A percentile compares a stretch with the other conserved stretches of the same genome.
phyloP scores from a whole-genome alignment of 2,888 invertebrate genomes.

The Colletes collaris region DNA sequence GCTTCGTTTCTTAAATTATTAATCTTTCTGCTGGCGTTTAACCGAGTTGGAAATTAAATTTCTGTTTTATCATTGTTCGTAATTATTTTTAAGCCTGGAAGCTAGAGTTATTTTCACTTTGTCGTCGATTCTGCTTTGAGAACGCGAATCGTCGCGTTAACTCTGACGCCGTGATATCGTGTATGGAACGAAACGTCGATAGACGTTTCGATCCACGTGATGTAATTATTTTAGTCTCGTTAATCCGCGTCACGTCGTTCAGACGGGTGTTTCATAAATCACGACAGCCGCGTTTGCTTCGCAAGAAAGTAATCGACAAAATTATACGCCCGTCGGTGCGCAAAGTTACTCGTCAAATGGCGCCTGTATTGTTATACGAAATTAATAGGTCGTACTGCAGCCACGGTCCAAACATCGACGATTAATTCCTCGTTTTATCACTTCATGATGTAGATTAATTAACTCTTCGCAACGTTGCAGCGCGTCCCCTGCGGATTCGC shows the following conservation, averaged over 20 bases:
- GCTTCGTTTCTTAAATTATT: too few species aligned
- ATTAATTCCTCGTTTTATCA: conserved; percentile 46
- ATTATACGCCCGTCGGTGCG: conserved; percentile 14
- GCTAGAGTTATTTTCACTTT: too few species aligned
- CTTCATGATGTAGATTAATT: conserved; percentile 36
- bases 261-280: conserved; percentile 47
- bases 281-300: conserved; percentile 5
- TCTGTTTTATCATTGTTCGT: too few species aligned
- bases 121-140: too few species aligned
- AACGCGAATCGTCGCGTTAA: too few species aligned
- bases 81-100: too few species aligned
- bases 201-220: conserved; percentile 16
- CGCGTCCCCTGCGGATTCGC: not conserved
- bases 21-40: too few species aligned
- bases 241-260: conserved; percentile 34
- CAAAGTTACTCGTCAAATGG: conserved; percentile 39
- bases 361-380: conserved; percentile 42
- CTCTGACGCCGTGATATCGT: too few species aligned
- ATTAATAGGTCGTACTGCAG: conserved; percentile 39
- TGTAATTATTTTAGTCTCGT: conserved; percentile 39
- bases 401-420: conserved; percentile 24
- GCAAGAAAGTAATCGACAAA: conserved; percentile 16
- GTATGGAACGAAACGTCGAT: too few species aligned
- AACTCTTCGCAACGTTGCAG: not conserved
- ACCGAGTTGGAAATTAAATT: too few species aligned